phyloP scores from a whole-genome alignment of 2,113 vertebrate genomes.

The Phodopus roborovskii region DNA sequence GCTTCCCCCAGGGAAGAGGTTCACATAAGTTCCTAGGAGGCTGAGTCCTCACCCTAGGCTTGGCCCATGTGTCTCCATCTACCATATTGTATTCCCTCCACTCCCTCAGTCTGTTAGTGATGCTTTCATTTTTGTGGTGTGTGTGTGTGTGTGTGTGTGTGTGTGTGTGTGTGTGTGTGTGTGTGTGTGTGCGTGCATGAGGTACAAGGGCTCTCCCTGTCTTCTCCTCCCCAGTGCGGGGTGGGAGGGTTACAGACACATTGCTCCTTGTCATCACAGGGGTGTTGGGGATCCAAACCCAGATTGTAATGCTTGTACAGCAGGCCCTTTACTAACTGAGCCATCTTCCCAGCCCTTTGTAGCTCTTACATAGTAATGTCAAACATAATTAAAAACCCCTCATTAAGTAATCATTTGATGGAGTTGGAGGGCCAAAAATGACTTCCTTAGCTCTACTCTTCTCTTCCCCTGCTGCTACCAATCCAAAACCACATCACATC shows the following conservation, averaged over 20 bases:
- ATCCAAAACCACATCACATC: no score
- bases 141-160: not conserved
- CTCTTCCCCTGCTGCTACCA: not conserved
- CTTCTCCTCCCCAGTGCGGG: not conserved
- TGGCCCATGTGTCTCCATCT: not conserved
- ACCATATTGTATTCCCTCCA: rapidly evolving
- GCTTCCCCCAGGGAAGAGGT: not conserved
- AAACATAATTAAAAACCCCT: not conserved
- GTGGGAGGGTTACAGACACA: not conserved
- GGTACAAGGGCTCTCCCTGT: not conserved
- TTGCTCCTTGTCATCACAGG: not conserved
- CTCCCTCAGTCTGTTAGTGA: not conserved
- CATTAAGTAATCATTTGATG: not conserved
- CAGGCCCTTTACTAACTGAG: not conserved
- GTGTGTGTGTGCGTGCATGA: no score
- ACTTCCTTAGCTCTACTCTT: not conserved
- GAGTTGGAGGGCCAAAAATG: not conserved
- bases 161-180: not conserved
- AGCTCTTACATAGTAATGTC: not conserved
- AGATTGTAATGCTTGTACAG: not conserved
- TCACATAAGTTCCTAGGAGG: not conserved
- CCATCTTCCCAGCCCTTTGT: not conserved
- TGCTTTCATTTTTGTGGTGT: not conserved
- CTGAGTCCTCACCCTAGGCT: not conserved
- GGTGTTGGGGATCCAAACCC: not conserved